Conservation (phyloP, 2,888 invertebrate species). For the Microdon myrmicae region DNA sequence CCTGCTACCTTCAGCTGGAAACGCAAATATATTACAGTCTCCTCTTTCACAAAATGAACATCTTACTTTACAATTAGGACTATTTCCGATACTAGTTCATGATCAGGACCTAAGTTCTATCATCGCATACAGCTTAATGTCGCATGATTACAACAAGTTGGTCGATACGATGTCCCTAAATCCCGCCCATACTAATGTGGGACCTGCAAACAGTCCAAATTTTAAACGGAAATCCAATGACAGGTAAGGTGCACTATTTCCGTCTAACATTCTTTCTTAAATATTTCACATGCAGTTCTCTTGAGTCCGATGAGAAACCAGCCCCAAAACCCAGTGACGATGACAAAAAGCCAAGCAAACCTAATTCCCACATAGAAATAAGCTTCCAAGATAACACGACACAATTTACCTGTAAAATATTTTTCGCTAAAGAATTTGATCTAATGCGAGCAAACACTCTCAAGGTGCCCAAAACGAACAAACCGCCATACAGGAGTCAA, state of each 20-base stretch:
- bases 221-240: constrained; percentile 62
- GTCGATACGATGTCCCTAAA: constrained; percentile 67
- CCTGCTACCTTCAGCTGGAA: constrained; percentile 71
- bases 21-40: constrained; percentile 67
- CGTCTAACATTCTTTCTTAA: neutral
- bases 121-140: constrained; percentile 83
- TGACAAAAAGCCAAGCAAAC: constrained; percentile 55
- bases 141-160: constrained; percentile 75
- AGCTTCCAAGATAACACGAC: constrained; percentile 75
- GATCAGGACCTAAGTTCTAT: constrained; percentile 86
- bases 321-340: constrained; percentile 43
- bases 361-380: constrained; percentile 69
- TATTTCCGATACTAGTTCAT: constrained; percentile 77
- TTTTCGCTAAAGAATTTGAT: constrained; percentile 92
- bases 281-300: constrained; percentile 23
- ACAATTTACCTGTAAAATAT: constrained; percentile 89
- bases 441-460: constrained; percentile 72
- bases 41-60: constrained; percentile 78
- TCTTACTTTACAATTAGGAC: constrained; percentile 73
- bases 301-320: constrained; percentile 58
- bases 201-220: constrained; percentile 60
- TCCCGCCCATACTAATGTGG: constrained; percentile 5
- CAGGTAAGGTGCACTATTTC: constrained; percentile 51
- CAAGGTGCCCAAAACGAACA: constrained; percentile 59
- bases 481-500: constrained; percentile 59